Conservation (phyloP, 2,797 vertebrate species). For the Petrocephalus sullivani region DNA sequence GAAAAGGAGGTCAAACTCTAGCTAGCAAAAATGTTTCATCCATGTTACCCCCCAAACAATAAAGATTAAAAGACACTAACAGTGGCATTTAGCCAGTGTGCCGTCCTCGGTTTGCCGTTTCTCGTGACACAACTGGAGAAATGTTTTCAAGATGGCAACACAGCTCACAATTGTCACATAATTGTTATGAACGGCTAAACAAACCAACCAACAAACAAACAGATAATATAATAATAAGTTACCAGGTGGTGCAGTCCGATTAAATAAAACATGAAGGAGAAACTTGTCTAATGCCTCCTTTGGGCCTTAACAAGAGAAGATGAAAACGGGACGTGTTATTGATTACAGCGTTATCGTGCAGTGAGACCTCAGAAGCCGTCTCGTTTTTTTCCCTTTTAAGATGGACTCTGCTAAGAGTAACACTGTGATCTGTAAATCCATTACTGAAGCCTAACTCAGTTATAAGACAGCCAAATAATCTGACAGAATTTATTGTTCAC, state of each 20-base stretch:
- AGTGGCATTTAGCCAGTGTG: neutral
- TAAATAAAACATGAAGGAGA: constrained; percentile 15
- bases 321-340: constrained; percentile 34
- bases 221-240: neutral
- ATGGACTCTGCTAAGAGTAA: constrained; percentile 23
- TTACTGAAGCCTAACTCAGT: constrained; percentile 42
- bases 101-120: neutral
- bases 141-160: neutral
- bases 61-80: neutral
- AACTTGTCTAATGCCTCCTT: constrained; percentile 27
- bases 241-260: neutral
- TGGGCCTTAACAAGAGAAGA: constrained; percentile 33
- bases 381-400: constrained; percentile 14
- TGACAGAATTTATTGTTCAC: constrained; percentile 43
- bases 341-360: constrained; percentile 33
- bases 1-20: neutral
- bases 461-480: constrained; percentile 47
- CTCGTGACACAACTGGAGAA: neutral
- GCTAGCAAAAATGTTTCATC: neutral
- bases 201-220: neutral
- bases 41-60: neutral
- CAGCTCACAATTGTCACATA: neutral
- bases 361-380: constrained; percentile 26
- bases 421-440: constrained; percentile 43
- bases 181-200: neutral